Evolutionary conservation across 2,113 vertebrate species (phyloP).

Genomic region (Tympanuchus pallidicinctus): DNA sequence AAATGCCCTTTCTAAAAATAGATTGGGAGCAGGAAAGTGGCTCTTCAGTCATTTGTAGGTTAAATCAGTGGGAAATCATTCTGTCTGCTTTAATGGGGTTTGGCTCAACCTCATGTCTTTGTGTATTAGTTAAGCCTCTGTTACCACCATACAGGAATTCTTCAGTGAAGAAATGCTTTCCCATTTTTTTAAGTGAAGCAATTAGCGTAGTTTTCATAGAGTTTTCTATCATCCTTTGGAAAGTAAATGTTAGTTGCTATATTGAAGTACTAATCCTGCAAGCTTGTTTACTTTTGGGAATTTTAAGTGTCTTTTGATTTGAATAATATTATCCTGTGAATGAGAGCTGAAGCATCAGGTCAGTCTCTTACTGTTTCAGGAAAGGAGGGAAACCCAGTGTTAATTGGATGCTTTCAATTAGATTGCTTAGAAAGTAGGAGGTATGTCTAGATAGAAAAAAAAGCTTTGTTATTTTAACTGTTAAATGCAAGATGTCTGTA

Average conservation of each 20-base stretch:
- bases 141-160: constrained; percentile 8
- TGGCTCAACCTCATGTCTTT: not conserved
- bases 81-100: constrained; percentile 5
- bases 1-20: constrained; percentile 47
- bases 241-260: not conserved
- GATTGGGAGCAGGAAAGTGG: not conserved
- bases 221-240: not conserved
- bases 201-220: not conserved
- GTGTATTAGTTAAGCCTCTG: constrained; percentile 35
- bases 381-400: not conserved
- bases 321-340: not conserved
- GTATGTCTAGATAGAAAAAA: not conserved
- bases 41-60: constrained; percentile 12
- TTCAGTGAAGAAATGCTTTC: not conserved
- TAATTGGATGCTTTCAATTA: not conserved
- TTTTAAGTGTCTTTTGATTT: not conserved
- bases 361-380: not conserved
- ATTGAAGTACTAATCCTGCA: not conserved
- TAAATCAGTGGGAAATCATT: constrained; percentile 57
- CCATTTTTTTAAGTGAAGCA: not conserved
- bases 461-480: not conserved
- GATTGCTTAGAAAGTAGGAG: not conserved
- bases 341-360: not conserved
- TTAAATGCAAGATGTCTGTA: not conserved
- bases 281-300: not conserved